These are phyloP conservation scores for Neoascia interrupta DNA, from an alignment of 2,888 invertebrate species.

Conservation along the genomic window DNA sequence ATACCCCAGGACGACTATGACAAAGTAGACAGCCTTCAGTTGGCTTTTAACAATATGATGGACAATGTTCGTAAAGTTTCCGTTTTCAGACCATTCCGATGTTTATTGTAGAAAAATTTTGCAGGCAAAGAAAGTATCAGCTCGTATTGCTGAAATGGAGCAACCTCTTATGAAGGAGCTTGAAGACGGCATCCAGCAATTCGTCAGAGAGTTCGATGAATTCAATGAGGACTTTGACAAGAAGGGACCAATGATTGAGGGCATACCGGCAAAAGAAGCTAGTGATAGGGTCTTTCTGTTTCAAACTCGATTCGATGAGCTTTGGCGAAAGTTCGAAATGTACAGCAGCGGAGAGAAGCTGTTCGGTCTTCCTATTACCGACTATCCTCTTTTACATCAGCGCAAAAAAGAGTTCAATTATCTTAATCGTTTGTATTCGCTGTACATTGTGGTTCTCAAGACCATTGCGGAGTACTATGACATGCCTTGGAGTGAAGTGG, in stretches of 20 bases:
- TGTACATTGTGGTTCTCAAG: slow-evolving; percentile 90
- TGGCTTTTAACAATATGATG: slow-evolving; percentile 88
- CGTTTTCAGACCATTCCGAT: too few relatives aligned
- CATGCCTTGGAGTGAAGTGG: slow-evolving; percentile 90
- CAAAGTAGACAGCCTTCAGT: slow-evolving; percentile 88
- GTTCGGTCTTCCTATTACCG: slow-evolving; percentile 90
- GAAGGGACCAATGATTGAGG: slow-evolving; percentile 92
- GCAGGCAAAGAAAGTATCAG: slow-evolving; percentile 75
- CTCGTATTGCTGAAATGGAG: slow-evolving; percentile 83
- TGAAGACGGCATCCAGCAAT: slow-evolving; percentile 84
- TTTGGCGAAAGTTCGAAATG: slow-evolving; percentile 90
- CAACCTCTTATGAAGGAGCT: slow-evolving; percentile 86
- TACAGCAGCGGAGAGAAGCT: slow-evolving; percentile 91
- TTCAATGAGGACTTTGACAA: slow-evolving; percentile 87
- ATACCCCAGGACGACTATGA: slow-evolving; percentile 89
- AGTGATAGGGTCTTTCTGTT: slow-evolving; percentile 89
- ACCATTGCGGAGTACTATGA: slow-evolving; percentile 93
- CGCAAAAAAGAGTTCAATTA: slow-evolving; percentile 92
- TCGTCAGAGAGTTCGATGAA: slow-evolving; percentile 84
- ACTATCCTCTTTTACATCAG: slow-evolving; percentile 89
- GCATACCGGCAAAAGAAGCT: slow-evolving; percentile 91
- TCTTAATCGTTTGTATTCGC: slow-evolving; percentile 88
- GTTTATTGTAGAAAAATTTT: too few relatives aligned
- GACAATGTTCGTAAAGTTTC: slow-evolving; percentile 82
- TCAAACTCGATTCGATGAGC: slow-evolving; percentile 90